These are phyloP conservation scores for Bubo scandiacus DNA, from an alignment of 2,113 vertebrate genomes.

Conservation along the genomic window DNA sequence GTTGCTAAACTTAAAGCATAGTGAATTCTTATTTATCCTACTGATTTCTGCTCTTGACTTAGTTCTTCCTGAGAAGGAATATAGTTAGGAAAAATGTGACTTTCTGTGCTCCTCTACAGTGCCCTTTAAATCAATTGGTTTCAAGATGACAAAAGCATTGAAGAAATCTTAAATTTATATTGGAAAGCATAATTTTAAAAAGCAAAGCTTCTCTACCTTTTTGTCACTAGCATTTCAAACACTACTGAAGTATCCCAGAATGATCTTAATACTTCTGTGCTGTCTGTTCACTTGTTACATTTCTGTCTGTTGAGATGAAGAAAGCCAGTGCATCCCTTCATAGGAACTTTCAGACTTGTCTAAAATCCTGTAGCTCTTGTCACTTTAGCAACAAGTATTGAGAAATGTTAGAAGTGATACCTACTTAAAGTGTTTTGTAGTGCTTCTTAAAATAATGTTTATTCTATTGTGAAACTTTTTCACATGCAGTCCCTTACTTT, in stretches of 20 bases:
- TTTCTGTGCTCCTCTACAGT: background rate
- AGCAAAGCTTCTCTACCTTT: background rate
- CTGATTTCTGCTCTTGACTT: background rate
- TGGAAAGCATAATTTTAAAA: background rate
- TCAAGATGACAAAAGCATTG: background rate
- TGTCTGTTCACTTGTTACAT: background rate
- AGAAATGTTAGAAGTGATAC: background rate
- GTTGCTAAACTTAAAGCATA: background rate
- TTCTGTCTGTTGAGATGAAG: background rate
- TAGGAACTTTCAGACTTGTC: background rate
- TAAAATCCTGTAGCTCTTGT: background rate
- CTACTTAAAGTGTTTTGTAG: background rate
- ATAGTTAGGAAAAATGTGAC: background rate
- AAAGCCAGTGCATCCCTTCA: background rate
- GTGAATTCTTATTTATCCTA: background rate
- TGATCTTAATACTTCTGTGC: background rate
- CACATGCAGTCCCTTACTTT: accelerated
- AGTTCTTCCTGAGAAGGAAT: background rate
- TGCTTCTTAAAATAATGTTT: background rate
- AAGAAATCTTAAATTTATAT: background rate
- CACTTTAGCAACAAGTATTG: background rate
- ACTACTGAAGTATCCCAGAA: background rate
- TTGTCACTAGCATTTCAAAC: background rate
- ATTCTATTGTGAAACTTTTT: background rate
- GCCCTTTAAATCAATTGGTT: background rate